Evolutionary conservation across 2,113 vertebrate genomes (phyloP), one percentile per base, ranked within the genome.

Genomic region (Aramus guarauna): DNA sequence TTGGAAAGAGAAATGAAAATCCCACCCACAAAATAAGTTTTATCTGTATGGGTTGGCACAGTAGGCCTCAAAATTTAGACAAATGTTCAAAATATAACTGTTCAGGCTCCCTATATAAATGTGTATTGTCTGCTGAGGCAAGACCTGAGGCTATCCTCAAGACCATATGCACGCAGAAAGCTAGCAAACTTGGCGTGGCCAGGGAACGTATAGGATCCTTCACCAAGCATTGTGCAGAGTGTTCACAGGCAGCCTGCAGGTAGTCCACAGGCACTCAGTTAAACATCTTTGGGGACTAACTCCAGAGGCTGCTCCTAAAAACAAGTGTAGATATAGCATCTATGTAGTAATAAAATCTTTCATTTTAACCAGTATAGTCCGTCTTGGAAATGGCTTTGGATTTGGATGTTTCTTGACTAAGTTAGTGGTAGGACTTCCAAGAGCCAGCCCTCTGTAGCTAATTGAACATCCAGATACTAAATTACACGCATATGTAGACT

Each of bases 151-250:
- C 20, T 74, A 34, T 15, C 15, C 26, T 79, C 27, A 21, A 43
- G 34, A 85, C 4, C 26, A 26, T 43, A 3, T 9, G 26, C 11
- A 62, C 23, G 26, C 47, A 79, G 9, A 18, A 45, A 66, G 36
- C 10, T 10, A 6, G 20, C 39, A 85, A 72, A 59, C 0, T 3
- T 43, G 5, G 2, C 1, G 4, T 39, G 43, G 21, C 14, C 21
- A 16, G 27, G 43, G 12, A 76, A 2, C 10, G 30, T 10, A 47
- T 6, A 34, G 7, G 5, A 47, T 58, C 23, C 32, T 43, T 68
- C 48, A 39, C 23, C 52, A 71, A 55, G 13, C 36, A 15, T 32
- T 1, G 0, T n/a, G 8, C 39, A 2, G 15, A 34, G 29, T 43
- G 18, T 45, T 85, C 1, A 1, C 20, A 77, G 39, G 32, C 16